Conservation (phyloP, 2,113 vertebrate genomes). For the Serilophus lunatus region DNA sequence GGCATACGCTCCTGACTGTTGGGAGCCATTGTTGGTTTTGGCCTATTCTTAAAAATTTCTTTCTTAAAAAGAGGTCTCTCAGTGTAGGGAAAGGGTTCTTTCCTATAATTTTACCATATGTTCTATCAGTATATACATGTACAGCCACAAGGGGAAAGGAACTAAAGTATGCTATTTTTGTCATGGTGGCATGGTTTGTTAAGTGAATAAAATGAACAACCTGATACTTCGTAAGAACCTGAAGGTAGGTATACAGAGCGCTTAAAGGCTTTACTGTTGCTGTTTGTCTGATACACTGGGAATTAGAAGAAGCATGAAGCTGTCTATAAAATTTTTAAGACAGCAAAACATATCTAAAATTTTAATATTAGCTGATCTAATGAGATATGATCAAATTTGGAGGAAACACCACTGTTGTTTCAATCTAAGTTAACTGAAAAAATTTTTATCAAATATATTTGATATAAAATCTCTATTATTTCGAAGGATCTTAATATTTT, state of each 20-base stretch:
- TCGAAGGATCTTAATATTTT: neutral
- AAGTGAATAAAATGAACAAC: neutral
- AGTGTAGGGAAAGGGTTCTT: neutral
- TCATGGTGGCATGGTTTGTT: neutral
- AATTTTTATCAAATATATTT: neutral
- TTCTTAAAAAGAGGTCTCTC: neutral
- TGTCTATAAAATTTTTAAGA: neutral
- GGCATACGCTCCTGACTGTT: neutral
- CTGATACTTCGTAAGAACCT: neutral
- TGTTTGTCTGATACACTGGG: neutral
- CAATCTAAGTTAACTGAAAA: neutral
- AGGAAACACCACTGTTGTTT: neutral
- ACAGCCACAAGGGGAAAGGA: neutral
- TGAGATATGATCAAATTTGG: neutral
- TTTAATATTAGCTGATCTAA: neutral
- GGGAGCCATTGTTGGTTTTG: neutral
- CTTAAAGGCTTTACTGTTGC: neutral
- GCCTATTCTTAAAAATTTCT: neutral
- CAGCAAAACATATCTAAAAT: neutral
- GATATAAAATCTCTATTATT: neutral
- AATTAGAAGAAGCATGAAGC: neutral
- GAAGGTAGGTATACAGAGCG: neutral
- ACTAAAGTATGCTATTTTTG: neutral
- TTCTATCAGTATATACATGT: neutral
- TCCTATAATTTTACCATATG: neutral